Evolutionary conservation across 1,140 invertebrate species (phyloP).

Genomic region (Neoseiulus cucumeris): DNA sequence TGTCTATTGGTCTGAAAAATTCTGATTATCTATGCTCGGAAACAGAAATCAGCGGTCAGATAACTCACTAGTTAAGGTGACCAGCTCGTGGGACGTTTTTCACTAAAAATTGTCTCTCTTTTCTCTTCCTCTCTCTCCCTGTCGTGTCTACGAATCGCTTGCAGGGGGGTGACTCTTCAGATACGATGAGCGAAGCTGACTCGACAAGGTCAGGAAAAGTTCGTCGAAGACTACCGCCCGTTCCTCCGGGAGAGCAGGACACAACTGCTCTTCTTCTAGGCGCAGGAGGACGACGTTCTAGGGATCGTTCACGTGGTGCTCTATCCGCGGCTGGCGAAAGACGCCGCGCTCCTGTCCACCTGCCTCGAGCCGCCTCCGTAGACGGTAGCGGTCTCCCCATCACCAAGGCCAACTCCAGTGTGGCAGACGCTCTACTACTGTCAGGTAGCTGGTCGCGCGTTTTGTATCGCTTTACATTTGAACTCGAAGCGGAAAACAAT

Average conservation of each 20-base stretch:
- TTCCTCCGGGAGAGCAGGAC: constrained; percentile 9
- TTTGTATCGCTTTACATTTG: background rate
- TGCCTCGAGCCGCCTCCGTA: constrained; percentile 9
- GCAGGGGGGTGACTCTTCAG: constrained; percentile 11
- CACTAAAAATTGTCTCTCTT: background rate
- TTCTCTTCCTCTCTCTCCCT: background rate
- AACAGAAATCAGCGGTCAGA: too few relatives aligned
- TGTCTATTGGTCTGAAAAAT: too few relatives aligned
- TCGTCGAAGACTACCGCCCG: constrained; percentile 11
- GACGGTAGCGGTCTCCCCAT: constrained; percentile 9
- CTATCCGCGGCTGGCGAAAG: background rate
- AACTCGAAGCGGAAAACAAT: background rate
- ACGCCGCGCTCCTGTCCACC: background rate
- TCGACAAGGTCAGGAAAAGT: constrained; percentile 10
- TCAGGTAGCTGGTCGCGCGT: background rate
- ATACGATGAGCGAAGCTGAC: constrained; percentile 11
- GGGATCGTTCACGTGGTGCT: constrained; percentile 8
- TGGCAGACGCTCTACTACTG: constrained; percentile 8
- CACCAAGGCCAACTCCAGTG: background rate
- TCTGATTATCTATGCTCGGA: too few relatives aligned
- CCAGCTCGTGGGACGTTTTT: too few relatives aligned
- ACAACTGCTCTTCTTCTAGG: background rate
- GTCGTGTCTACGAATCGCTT: background rate
- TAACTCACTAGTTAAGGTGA: too few relatives aligned
- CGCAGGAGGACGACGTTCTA: background rate